A percentile compares a stretch with the other conserved stretches of the same genome.
Evolutionary conservation across 1,140 invertebrate genomes (phyloP).

Genomic region (Elysia chlorotica): DNA sequence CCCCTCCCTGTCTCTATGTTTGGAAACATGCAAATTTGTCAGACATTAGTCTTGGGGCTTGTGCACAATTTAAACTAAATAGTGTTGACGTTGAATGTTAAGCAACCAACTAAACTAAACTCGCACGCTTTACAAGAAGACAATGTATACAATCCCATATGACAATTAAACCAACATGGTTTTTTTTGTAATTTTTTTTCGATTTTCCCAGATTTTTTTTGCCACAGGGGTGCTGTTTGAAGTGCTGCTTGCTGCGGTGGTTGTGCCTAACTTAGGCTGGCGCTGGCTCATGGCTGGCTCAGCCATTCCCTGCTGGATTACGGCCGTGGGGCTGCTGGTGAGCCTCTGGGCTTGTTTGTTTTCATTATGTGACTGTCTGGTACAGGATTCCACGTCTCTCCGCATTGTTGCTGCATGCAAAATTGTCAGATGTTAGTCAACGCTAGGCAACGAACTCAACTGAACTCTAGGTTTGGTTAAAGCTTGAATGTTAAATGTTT

Average conservation of each 20-base stretch:
- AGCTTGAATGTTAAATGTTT: too few species aligned
- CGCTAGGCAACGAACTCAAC: too few species aligned
- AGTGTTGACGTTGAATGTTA: too few species aligned
- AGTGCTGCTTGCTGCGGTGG: slow-evolving; percentile 80
- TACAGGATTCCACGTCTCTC: too few species aligned
- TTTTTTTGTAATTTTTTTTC: not conserved
- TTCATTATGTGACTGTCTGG: too few species aligned
- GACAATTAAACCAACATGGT: not conserved
- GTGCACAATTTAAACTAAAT: not conserved
- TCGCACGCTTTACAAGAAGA: not conserved
- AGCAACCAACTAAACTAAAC: not conserved
- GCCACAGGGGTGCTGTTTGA: slow-evolving; percentile 51
- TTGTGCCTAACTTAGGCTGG: slow-evolving; percentile 90
- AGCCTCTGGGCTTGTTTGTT: slow-evolving; percentile 25
- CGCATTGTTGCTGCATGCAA: too few species aligned
- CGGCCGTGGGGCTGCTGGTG: slow-evolving; percentile 64
- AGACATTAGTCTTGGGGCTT: too few species aligned
- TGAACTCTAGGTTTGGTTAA: too few species aligned
- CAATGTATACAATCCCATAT: not conserved
- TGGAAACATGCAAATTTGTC: too few species aligned
- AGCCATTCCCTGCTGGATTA: slow-evolving; percentile 82
- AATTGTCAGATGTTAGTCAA: too few species aligned
- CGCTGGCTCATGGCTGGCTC: slow-evolving; percentile 87
- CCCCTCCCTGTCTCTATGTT: too few species aligned
- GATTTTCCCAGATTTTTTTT: slow-evolving; percentile 61